phyloP scores from a whole-genome alignment of 2,797 vertebrate genomes.

The Numenius phaeopus region DNA sequence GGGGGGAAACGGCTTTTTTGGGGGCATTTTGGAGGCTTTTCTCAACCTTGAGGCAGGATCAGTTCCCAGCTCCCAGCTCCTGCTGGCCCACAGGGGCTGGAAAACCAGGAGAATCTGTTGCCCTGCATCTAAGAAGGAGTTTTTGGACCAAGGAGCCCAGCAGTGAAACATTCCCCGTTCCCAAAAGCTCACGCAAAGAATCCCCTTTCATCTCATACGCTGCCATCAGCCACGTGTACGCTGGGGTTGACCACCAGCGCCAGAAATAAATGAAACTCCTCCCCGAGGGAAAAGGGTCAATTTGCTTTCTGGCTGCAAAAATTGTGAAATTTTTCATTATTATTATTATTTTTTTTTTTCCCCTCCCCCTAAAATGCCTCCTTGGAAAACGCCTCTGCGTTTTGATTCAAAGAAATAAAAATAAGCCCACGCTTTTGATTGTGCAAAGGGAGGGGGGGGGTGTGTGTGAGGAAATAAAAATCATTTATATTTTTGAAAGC shows the following conservation, averaged over 20 bases:
- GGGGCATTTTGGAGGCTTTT: neutral
- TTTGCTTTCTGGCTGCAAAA: neutral
- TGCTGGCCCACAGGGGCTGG: accelerated
- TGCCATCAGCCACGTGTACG: neutral
- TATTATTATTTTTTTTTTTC: neutral
- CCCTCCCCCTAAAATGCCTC: neutral
- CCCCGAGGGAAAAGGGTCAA: neutral
- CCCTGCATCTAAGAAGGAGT: neutral
- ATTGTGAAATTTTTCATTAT: neutral
- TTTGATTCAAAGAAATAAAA: neutral
- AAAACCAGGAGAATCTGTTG: neutral
- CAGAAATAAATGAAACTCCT: constrained; percentile 7
- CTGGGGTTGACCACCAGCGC: neutral
- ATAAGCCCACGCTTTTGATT: neutral
- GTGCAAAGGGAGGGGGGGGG: neutral
- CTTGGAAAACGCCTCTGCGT: neutral
- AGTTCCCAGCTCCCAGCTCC: accelerated
- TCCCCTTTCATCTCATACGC: neutral
- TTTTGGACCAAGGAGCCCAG: neutral
- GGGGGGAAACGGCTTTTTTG: neutral
- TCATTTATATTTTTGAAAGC: neutral
- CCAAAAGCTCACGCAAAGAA: neutral
- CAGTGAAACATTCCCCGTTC: accelerated
- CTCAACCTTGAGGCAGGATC: neutral
- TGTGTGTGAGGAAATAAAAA: no score